A percentile compares a stretch with the other conserved stretches of the same genome.
These are phyloP conservation scores for Drosophila bocki DNA, from an alignment of 1,140 invertebrate species.

Conservation along the genomic window DNA sequence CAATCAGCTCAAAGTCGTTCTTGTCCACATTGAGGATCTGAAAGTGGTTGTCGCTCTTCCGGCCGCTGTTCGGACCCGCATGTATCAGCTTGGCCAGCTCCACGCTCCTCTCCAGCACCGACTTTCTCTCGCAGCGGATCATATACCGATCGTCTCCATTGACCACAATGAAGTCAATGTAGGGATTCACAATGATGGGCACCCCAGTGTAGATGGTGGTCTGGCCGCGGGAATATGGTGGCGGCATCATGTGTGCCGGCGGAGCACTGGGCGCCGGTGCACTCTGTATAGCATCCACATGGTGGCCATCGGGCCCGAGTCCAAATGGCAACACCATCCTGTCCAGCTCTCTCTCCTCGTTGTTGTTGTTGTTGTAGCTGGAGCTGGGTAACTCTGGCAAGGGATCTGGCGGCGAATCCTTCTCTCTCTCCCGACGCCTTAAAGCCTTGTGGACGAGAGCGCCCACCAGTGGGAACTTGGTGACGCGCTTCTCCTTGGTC, in stretches of 20 bases:
- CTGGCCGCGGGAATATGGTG: slow-evolving; percentile 61
- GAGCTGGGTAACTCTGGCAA: neutral
- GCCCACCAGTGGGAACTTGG: slow-evolving; percentile 66
- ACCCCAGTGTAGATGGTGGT: slow-evolving; percentile 79
- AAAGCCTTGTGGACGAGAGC: slow-evolving; percentile 64
- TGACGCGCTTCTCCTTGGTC: slow-evolving; percentile 53
- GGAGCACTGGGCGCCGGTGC: slow-evolving; percentile 75
- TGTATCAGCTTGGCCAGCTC: slow-evolving; percentile 82
- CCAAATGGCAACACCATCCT: slow-evolving; percentile 80
- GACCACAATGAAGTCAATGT: slow-evolving; percentile 84
- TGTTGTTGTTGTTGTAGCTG: slow-evolving; percentile 22
- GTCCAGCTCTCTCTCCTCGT: slow-evolving; percentile 3
- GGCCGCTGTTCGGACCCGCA: slow-evolving; percentile 81
- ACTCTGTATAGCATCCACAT: slow-evolving; percentile 67
- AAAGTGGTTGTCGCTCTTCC: slow-evolving; percentile 83
- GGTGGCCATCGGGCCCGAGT: slow-evolving; percentile 76
- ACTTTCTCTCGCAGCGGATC: slow-evolving; percentile 81
- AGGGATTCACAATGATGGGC: slow-evolving; percentile 79
- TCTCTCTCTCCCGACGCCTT: slow-evolving; percentile 31
- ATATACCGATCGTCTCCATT: slow-evolving; percentile 83
- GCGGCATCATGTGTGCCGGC: slow-evolving; percentile 63
- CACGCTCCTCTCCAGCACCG: slow-evolving; percentile 77
- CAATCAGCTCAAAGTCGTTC: slow-evolving; percentile 79
- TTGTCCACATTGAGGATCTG: slow-evolving; percentile 83
- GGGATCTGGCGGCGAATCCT: neutral